phyloP scores from a whole-genome alignment of 2,888 invertebrate genomes.

The Tipula confusa region DNA sequence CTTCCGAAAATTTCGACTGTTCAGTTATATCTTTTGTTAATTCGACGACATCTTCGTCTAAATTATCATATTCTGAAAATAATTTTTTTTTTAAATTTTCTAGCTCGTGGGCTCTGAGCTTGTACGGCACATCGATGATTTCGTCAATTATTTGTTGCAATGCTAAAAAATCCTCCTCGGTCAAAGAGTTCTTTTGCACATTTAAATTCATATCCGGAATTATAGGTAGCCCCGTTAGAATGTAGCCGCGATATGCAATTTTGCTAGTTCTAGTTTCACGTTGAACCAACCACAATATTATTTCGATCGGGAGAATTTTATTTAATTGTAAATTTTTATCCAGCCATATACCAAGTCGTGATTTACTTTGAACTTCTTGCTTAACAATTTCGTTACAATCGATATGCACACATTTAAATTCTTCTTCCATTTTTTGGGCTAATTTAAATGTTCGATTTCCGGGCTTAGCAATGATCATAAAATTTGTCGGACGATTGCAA shows the following conservation, averaged over 20 bases:
- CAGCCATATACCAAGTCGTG: slow-evolving; percentile 56
- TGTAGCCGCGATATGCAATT: slow-evolving; percentile 59
- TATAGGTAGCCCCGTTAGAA: slow-evolving; percentile 62
- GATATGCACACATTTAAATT: slow-evolving; percentile 57
- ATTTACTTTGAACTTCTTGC: slow-evolving; percentile 57
- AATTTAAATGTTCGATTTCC: slow-evolving; percentile 53
- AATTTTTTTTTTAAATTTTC: background rate
- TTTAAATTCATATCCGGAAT: slow-evolving; percentile 46
- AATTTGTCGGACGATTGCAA: slow-evolving; percentile 51
- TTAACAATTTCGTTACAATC: slow-evolving; percentile 54
- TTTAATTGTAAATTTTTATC: slow-evolving; percentile 57
- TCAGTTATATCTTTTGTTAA: background rate
- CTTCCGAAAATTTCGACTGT: background rate
- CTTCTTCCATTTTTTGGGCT: slow-evolving; percentile 55
- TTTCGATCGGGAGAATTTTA: slow-evolving; percentile 51
- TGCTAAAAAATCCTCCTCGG: background rate
- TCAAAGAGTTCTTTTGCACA: background rate
- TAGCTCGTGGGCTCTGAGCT: background rate
- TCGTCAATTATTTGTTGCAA: background rate
- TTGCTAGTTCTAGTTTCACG: slow-evolving; percentile 53
- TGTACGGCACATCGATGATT: background rate
- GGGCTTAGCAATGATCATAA: slow-evolving; percentile 59
- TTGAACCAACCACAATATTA: slow-evolving; percentile 54
- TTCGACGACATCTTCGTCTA: background rate
- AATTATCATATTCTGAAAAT: background rate